Percentiles rank a stretch among this genome's conserved stretches.
These are phyloP conservation scores for Pseudanteris insignis DNA, from an alignment of 2,888 invertebrate species.

Conservation along the genomic window DNA sequence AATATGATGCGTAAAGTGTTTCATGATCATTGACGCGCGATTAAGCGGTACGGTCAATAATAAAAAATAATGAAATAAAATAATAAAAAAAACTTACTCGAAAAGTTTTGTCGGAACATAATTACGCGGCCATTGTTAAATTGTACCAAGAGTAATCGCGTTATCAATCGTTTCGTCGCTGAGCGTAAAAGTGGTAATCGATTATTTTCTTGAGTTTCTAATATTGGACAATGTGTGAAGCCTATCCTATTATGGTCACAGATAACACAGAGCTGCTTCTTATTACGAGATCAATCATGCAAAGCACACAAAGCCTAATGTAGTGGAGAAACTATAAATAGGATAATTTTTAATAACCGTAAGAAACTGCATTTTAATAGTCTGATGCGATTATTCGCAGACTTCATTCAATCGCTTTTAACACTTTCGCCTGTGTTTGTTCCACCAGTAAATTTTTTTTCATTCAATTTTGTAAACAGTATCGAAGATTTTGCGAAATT, in stretches of 20 bases:
- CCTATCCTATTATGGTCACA: constrained; percentile 32
- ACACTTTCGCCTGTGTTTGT: no score
- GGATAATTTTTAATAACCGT: constrained; percentile 31
- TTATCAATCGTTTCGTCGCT: constrained; percentile 33
- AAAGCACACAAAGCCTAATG: constrained; percentile 27
- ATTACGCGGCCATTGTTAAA: constrained; percentile 10
- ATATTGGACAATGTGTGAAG: constrained; percentile 28
- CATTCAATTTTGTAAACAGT: constrained; percentile 23
- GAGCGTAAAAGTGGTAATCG: constrained; percentile 38
- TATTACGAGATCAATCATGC: constrained; percentile 38
- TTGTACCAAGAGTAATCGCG: constrained; percentile 24
- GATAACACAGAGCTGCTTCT: constrained; percentile 27
- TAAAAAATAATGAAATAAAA: background rate
- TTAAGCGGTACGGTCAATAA: no score
- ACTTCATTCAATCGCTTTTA: no score
- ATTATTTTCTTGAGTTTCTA: constrained; percentile 36
- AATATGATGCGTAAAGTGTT: no score
- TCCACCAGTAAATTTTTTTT: constrained; percentile 2
- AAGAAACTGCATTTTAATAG: constrained; percentile 8
- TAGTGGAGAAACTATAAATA: constrained; percentile 35
- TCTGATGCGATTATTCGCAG: constrained; percentile 3
- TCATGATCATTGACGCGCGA: no score
- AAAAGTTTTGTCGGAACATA: constrained; percentile 19
- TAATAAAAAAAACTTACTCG: constrained; percentile 9
- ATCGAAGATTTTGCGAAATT: no score